Percentiles rank a stretch among this genome's conserved stretches.
Conservation (phyloP, 1,140 invertebrate species). For the Coboldia fuscipes region DNA sequence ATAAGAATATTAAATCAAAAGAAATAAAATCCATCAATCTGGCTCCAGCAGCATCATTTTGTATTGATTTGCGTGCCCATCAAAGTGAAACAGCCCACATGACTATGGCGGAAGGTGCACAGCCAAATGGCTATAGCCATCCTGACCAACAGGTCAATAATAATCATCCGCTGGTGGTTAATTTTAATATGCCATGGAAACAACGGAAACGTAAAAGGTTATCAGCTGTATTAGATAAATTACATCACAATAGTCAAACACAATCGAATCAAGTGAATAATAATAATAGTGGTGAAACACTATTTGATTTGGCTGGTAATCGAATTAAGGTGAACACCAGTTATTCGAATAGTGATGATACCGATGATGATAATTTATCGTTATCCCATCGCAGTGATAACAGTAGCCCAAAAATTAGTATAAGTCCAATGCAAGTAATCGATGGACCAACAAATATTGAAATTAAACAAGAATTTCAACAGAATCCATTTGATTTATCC, state of each 20-base stretch:
- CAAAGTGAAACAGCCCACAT: constrained; percentile 12
- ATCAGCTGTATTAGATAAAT: constrained; percentile 49
- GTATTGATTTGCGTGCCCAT: too few relatives aligned
- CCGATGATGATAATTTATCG: too few relatives aligned
- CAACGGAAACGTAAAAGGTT: constrained; percentile 49
- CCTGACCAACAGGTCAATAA: constrained; percentile 20
- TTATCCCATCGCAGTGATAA: too few relatives aligned
- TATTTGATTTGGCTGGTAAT: too few relatives aligned
- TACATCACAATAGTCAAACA: constrained; percentile 24
- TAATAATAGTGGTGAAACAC: constrained; percentile 9
- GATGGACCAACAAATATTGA: too few relatives aligned
- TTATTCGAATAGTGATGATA: too few relatives aligned
- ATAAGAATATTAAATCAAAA: too few relatives aligned
- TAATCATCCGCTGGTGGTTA: constrained; percentile 33
- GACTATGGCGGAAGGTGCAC: constrained; percentile 23
- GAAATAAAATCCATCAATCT: too few relatives aligned
- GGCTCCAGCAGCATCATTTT: too few relatives aligned
- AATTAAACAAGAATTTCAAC: constrained; percentile 21
- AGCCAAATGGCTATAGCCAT: constrained; percentile 19
- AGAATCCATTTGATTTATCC: constrained; percentile 29
- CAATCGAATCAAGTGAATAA: constrained; percentile 12
- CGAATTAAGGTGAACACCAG: too few relatives aligned
- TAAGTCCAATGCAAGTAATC: too few relatives aligned
- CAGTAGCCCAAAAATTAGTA: too few relatives aligned
- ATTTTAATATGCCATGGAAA: constrained; percentile 34